A percentile compares a stretch with the other conserved stretches of the same genome.
Conservation (phyloP, 2,797 vertebrate species). For the Hoplostethus atlanticus region DNA sequence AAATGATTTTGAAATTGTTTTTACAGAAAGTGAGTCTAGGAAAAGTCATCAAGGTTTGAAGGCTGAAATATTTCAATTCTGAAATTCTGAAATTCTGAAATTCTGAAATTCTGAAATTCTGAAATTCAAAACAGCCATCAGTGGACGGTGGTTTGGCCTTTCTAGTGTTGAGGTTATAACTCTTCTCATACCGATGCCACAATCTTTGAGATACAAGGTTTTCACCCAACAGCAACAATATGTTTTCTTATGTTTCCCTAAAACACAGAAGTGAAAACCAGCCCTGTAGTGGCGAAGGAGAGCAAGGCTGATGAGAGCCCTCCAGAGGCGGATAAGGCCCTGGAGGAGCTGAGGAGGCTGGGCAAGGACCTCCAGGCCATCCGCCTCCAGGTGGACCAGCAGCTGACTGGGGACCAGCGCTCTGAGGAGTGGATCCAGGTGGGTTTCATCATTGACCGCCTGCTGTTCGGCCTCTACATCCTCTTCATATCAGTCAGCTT, state of each 20-base stretch:
- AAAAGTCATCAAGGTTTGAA: neutral
- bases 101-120: neutral
- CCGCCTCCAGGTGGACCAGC: constrained; percentile 43
- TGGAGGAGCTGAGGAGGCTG: constrained; percentile 54
- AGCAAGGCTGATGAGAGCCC: neutral
- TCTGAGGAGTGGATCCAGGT: constrained; percentile 60
- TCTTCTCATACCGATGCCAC: too few relatives aligned
- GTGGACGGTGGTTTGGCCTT: too few relatives aligned
- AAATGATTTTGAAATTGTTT: neutral
- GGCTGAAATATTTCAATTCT: neutral
- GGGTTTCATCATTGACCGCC: constrained; percentile 54
- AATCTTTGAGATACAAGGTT: too few relatives aligned
- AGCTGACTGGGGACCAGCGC: constrained; percentile 17
- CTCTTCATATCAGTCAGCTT: constrained; percentile 58
- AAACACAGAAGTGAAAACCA: constrained; percentile 39
- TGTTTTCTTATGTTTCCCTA: neutral
- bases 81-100: too few relatives aligned
- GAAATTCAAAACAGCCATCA: too few relatives aligned
- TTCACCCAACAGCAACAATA: too few relatives aligned
- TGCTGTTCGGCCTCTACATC: constrained; percentile 55
- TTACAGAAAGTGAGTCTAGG: too few relatives aligned
- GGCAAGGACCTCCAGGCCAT: constrained; percentile 49
- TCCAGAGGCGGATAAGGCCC: constrained; percentile 20
- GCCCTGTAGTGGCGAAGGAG: constrained; percentile 14
- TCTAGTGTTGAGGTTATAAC: too few relatives aligned